phyloP scores from a whole-genome alignment of 2,797 vertebrate species.

The Chiropotes sagulatus region DNA sequence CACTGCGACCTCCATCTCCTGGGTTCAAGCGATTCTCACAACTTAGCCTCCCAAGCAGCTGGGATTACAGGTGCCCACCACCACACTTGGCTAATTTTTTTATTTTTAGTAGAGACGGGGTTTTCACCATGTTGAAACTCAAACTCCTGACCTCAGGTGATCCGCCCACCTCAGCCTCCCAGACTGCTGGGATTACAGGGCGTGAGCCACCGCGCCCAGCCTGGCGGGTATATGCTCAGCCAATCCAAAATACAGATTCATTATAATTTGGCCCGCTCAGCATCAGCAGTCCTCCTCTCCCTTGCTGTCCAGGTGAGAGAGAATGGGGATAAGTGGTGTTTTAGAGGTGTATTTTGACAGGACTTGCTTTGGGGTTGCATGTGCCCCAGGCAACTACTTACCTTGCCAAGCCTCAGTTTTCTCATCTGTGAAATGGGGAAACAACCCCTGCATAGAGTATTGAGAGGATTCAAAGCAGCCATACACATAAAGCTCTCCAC shows the following conservation, averaged over 20 bases:
- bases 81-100: not conserved
- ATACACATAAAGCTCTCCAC: not conserved
- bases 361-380: not conserved
- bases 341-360: not conserved
- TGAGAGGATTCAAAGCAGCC: rapidly evolving
- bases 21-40: not conserved
- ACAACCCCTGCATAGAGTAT: not conserved
- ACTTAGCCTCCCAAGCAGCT: not conserved
- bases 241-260: not conserved
- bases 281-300: too few species aligned
- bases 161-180: not conserved
- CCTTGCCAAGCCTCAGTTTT: not conserved
- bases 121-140: not conserved
- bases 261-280: not conserved
- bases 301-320: rapidly evolving
- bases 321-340: not conserved
- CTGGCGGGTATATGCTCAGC: not conserved
- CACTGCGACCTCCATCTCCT: not conserved
- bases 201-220: not conserved
- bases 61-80: not conserved
- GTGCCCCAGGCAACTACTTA: not conserved
- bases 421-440: not conserved
- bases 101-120: not conserved
- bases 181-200: not conserved
- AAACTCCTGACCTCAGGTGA: not conserved